phyloP scores from a whole-genome alignment of 1,140 invertebrate species.

The Pararge aegeria region DNA sequence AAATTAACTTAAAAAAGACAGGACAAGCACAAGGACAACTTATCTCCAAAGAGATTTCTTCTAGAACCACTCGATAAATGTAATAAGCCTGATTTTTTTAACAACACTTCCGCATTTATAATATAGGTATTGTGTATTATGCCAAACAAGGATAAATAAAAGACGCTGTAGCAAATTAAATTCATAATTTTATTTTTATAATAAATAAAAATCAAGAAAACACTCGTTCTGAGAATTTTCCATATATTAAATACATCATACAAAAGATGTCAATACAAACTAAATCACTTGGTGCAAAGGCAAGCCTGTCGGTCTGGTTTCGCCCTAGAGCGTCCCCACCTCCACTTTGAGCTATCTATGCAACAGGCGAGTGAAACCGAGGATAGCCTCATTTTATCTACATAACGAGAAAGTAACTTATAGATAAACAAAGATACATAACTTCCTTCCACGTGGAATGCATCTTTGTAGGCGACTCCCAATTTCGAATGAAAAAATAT shows the following conservation, averaged over 20 bases:
- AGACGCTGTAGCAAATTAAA: conserved; percentile 74
- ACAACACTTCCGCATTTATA: too few species aligned
- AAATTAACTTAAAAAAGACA: too few species aligned
- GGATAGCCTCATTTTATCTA: conserved; percentile 68
- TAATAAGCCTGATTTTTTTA: too few species aligned
- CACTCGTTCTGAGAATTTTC: conserved; percentile 73
- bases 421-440: conserved; percentile 59
- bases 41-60: too few species aligned
- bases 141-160: conserved; percentile 55
- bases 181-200: conserved; percentile 79
- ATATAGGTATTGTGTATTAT: too few species aligned
- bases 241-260: conserved; percentile 78
- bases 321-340: conserved; percentile 39
- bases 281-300: conserved; percentile 80
- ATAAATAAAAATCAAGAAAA: conserved; percentile 79
- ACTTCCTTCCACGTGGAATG: conserved; percentile 63
- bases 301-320: conserved; percentile 71
- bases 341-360: conserved; percentile 51
- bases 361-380: conserved; percentile 69
- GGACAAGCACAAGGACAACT: too few species aligned
- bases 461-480: conserved; percentile 59
- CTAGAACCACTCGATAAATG: too few species aligned
- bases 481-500: conserved; percentile 63
- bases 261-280: conserved; percentile 79
- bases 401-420: conserved; percentile 65